These are phyloP conservation scores for Drosophila ezoana DNA, from an alignment of 2,888 invertebrate genomes.

Conservation along the genomic window DNA sequence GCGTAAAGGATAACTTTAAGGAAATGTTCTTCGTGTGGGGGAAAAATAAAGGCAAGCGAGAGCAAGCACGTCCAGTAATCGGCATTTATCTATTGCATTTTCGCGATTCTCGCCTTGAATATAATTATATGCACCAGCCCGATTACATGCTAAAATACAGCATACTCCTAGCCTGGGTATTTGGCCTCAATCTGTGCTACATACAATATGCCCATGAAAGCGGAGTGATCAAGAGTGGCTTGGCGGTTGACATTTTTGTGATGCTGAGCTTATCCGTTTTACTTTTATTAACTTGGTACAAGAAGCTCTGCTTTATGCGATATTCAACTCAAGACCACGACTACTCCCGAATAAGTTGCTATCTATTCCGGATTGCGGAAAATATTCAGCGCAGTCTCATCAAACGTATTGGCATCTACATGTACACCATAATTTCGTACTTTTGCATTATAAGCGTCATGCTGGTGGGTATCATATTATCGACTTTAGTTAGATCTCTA, in stretches of 20 bases:
- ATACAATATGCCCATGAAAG: conserved; percentile 65
- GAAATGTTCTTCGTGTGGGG: background rate
- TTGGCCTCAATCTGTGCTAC: conserved; percentile 78
- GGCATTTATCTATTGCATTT: conserved; percentile 87
- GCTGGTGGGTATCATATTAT: conserved; percentile 31
- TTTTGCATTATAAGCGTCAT: conserved; percentile 84
- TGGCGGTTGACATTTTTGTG: background rate
- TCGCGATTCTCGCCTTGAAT: conserved; percentile 88
- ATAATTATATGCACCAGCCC: conserved; percentile 89
- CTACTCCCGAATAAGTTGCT: conserved; percentile 20
- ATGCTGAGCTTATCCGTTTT: conserved; percentile 85
- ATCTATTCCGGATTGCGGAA: conserved; percentile 81
- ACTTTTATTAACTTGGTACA: conserved; percentile 91
- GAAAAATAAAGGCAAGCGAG: background rate
- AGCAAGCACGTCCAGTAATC: background rate
- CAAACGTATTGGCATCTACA: conserved; percentile 88
- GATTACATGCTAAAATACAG: conserved; percentile 95
- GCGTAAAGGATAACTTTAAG: background rate
- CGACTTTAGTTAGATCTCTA: too few species aligned
- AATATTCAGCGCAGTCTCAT: conserved; percentile 87
- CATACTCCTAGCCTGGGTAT: conserved; percentile 86
- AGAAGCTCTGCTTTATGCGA: conserved; percentile 89
- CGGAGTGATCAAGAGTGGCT: accelerated
- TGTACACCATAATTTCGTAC: conserved; percentile 88
- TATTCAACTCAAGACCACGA: conserved; percentile 71